Percentiles rank a stretch among this genome's conserved stretches.
phyloP scores from a whole-genome alignment of 1,140 invertebrate species.

The Drosophila nannoptera region DNA sequence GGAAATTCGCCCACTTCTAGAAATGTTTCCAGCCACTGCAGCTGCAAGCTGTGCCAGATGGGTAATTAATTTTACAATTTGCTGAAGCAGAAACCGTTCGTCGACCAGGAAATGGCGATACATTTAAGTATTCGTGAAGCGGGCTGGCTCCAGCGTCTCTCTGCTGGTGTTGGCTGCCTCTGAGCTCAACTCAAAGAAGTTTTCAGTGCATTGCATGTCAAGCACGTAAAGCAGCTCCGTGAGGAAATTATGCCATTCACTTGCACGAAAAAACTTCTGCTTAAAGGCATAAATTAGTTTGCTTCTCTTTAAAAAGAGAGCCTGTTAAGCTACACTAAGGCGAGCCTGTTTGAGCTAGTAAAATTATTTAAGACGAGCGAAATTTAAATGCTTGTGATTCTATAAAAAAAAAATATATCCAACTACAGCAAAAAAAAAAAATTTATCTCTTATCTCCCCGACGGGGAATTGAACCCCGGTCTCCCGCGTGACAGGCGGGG shows the following conservation, averaged over 20 bases:
- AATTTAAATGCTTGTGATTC: too few relatives aligned
- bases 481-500: slow-evolving; percentile 81
- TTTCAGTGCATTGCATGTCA: slow-evolving; percentile 1
- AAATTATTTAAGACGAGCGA: too few relatives aligned
- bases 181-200: background rate
- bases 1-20: background rate
- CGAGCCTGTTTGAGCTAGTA: background rate
- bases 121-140: slow-evolving; percentile 6
- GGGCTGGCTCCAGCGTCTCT: background rate
- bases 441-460: too few relatives aligned
- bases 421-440: background rate
- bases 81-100: slow-evolving; percentile 9
- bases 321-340: too few relatives aligned
- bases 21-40: background rate
- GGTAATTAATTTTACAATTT: slow-evolving; percentile 27
- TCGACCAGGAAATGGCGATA: slow-evolving; percentile 15
- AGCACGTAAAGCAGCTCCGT: slow-evolving; percentile 5
- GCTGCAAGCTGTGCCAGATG: background rate
- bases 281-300: background rate
- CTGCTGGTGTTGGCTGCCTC: background rate
- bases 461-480: slow-evolving; percentile 81
- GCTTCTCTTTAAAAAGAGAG: background rate
- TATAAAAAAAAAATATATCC: background rate
- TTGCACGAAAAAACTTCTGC: background rate
- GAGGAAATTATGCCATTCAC: slow-evolving; percentile 2